Conservation (phyloP, 1,140 invertebrate species). For the Cecropterus lyciades region DNA sequence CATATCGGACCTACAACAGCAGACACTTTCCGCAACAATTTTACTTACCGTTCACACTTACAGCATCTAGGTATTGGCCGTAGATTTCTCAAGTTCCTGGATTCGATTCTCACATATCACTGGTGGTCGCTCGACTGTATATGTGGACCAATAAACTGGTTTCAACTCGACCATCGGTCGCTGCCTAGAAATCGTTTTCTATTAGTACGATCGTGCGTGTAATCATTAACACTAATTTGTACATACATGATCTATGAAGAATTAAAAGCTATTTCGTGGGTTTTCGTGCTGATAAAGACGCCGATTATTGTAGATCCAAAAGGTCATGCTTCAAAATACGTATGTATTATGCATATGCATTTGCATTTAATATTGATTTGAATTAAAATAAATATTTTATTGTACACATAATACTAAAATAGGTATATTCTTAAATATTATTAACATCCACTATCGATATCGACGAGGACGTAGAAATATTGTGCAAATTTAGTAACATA, state of each 20-base stretch:
- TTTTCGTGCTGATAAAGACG: constrained; percentile 2
- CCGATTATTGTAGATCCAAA: background rate
- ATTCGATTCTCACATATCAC: constrained; percentile 72
- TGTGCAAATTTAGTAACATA: too few species aligned
- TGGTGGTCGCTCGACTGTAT: constrained; percentile 69
- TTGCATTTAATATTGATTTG: too few species aligned
- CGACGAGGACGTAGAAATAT: too few species aligned
- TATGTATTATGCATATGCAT: too few species aligned
- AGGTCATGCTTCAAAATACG: background rate
- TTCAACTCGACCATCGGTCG: constrained; percentile 68
- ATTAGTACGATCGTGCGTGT: constrained; percentile 74
- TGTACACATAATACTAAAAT: too few species aligned
- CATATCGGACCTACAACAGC: background rate
- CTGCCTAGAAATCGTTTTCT: constrained; percentile 79
- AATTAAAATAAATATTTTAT: too few species aligned
- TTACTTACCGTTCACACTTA: constrained; percentile 12
- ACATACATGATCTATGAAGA: constrained; percentile 31
- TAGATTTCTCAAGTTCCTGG: constrained; percentile 74
- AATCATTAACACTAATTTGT: constrained; percentile 67
- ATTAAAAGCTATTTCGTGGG: constrained; percentile 6
- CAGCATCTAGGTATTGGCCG: constrained; percentile 37
- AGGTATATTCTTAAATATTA: too few species aligned
- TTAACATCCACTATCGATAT: too few species aligned
- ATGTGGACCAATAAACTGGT: constrained; percentile 81
- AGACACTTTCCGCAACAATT: constrained; percentile 1